These are phyloP conservation scores for Donacobius atricapilla DNA, from an alignment of 2,113 vertebrate genomes.

Conservation along the genomic window DNA sequence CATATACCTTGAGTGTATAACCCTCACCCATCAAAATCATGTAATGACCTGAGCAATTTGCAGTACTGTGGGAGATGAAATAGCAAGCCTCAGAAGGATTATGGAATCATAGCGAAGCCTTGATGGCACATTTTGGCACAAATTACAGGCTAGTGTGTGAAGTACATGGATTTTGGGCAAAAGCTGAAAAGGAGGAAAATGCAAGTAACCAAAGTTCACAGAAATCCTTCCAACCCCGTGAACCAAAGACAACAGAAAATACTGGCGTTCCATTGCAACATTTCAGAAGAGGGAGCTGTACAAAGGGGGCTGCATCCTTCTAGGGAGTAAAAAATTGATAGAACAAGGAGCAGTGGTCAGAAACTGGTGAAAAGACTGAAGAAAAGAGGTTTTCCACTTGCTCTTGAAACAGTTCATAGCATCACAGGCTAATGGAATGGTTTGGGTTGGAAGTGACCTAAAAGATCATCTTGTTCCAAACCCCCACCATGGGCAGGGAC, in stretches of 20 bases:
- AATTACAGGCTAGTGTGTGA: background rate
- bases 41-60: background rate
- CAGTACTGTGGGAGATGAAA: background rate
- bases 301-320: background rate
- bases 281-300: background rate
- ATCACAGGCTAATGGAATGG: background rate
- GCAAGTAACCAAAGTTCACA: background rate
- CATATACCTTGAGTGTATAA: background rate
- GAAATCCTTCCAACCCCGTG: background rate
- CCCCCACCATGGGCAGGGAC: background rate
- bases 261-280: background rate
- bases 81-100: background rate
- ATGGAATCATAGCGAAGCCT: background rate
- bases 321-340: background rate
- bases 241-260: background rate
- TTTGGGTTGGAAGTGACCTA: fast-evolving
- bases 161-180: background rate
- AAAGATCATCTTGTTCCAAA: background rate
- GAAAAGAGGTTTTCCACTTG: background rate
- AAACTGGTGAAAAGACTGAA: background rate
- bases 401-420: background rate
- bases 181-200: background rate
- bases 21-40: background rate
- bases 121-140: background rate
- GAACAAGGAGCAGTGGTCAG: background rate